Conservation (phyloP, 2,888 invertebrate species). For the Lottia scabra region DNA sequence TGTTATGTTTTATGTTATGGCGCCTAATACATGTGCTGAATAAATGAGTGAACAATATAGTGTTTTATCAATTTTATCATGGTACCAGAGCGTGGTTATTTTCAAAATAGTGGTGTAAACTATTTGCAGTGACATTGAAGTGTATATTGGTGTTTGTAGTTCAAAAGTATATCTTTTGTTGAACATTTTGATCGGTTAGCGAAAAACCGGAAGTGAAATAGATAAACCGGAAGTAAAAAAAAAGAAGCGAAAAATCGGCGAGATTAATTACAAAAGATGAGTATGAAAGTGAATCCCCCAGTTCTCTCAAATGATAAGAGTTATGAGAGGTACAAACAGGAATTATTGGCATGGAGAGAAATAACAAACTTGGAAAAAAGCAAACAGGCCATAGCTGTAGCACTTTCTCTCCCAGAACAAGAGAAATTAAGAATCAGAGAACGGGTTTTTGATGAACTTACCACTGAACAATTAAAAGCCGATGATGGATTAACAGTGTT, state of each 20-base stretch:
- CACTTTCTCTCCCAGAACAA: neutral
- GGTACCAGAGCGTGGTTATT: neutral
- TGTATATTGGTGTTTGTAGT: neutral
- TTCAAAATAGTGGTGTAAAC: neutral
- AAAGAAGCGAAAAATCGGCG: no score
- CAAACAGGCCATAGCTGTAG: neutral
- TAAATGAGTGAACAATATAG: no score
- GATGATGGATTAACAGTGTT: neutral
- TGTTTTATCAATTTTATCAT: neutral
- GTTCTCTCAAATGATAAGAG: neutral
- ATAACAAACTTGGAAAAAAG: no score
- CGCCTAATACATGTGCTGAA: no score
- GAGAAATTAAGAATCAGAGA: neutral
- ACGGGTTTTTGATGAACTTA: neutral
- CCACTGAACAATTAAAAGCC: neutral
- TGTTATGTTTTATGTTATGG: no score
- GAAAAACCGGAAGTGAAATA: conserved; percentile 1
- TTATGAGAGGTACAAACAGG: neutral
- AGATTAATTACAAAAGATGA: no score
- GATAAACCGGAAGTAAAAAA: neutral
- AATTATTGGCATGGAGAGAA: no score
- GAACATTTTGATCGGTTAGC: neutral
- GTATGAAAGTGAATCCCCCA: neutral
- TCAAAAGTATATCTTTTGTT: neutral
- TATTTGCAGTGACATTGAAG: neutral